These are phyloP conservation scores for Salarias fasciatus DNA, from an alignment of 2,797 vertebrate genomes.

Conservation along the genomic window DNA sequence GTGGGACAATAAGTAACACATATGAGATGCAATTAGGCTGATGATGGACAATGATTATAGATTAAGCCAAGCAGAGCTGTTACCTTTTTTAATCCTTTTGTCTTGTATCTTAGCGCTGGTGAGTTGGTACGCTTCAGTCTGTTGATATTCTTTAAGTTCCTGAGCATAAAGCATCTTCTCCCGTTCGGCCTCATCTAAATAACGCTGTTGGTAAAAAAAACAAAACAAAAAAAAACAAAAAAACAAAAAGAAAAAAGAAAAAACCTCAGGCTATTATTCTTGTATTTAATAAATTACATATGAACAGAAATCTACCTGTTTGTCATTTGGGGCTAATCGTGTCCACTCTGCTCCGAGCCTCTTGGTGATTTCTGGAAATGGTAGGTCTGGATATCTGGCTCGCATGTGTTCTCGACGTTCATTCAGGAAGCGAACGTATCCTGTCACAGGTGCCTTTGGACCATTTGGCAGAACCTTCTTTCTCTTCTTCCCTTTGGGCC, in stretches of 20 bases:
- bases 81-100: constrained; percentile 96
- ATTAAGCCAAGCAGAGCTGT: not conserved
- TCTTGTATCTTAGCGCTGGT: constrained; percentile 94
- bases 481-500: constrained; percentile 98
- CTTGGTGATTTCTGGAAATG: constrained; percentile 98
- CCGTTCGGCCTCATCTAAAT: constrained; percentile 93
- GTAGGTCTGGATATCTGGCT: constrained; percentile 91
- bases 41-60: not conserved
- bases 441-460: constrained; percentile 96
- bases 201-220: constrained; percentile 84
- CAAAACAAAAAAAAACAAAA: not conserved
- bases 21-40: not conserved
- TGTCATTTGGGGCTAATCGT: constrained; percentile 89
- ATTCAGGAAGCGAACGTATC: constrained; percentile 96
- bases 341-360: constrained; percentile 97
- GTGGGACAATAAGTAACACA: not conserved
- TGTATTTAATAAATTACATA: not conserved
- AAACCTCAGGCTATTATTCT: too few relatives aligned
- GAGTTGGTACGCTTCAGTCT: constrained; percentile 96
- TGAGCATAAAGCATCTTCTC: constrained; percentile 97
- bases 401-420: constrained; percentile 95
- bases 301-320: constrained; percentile 84
- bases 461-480: constrained; percentile 98
- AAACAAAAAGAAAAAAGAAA: not conserved
- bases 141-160: constrained; percentile 94